Evolutionary conservation across 53 echinoderm and acorn worm genomes (phyloP).

Genomic region (Zoroaster sp.): DNA sequence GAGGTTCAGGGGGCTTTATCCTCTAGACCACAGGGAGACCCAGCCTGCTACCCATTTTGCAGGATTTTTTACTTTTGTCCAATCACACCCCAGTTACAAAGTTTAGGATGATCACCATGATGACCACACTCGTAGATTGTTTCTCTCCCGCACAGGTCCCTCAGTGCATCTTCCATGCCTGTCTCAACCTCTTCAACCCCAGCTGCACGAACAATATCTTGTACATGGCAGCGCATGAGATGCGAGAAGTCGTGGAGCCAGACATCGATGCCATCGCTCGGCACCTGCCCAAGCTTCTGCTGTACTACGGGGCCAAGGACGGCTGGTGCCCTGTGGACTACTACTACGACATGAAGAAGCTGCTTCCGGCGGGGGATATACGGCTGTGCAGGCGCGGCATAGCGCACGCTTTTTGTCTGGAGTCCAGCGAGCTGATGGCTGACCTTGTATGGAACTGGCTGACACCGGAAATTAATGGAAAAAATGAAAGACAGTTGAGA

Average conservation of each 20-base stretch:
- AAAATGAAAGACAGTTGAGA: not conserved
- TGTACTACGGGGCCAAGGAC: slow-evolving; percentile 90
- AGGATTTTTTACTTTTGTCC: too few species aligned
- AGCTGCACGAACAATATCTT: slow-evolving; percentile 65
- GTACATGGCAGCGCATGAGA: slow-evolving; percentile 87
- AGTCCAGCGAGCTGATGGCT: slow-evolving; percentile 85
- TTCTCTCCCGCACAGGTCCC: slow-evolving; percentile 53
- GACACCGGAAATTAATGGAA: slow-evolving; percentile 13
- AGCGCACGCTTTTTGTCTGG: slow-evolving; percentile 88
- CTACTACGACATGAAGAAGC: slow-evolving; percentile 67
- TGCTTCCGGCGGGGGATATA: slow-evolving; percentile 83
- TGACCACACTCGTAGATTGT: not conserved
- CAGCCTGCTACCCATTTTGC: too few species aligned
- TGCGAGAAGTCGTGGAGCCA: slow-evolving; percentile 76
- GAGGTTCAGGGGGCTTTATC: too few species aligned
- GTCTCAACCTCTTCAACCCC: slow-evolving; percentile 76
- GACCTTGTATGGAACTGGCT: slow-evolving; percentile 90
- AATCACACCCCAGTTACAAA: too few species aligned
- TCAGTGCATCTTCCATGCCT: slow-evolving; percentile 65
- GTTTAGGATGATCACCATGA: too few species aligned
- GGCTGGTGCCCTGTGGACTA: slow-evolving; percentile 86
- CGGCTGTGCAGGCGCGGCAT: slow-evolving; percentile 78
- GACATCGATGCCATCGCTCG: slow-evolving; percentile 62
- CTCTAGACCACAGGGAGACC: too few species aligned
- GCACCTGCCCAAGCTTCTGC: slow-evolving; percentile 74